phyloP scores from a whole-genome alignment of 1,140 invertebrate species.

The Adoxophyes honmai region DNA sequence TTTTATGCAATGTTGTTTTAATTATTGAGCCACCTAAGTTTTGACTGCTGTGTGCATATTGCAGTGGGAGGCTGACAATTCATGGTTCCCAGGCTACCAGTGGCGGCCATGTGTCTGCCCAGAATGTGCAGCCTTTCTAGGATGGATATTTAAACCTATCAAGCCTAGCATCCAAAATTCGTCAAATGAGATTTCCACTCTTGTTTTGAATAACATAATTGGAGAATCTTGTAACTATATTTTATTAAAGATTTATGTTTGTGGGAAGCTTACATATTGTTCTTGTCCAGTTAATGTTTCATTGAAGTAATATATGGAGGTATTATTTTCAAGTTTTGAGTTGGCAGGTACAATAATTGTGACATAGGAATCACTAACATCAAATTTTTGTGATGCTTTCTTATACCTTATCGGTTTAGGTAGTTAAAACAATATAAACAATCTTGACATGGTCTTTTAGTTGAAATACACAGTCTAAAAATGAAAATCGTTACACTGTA shows the following conservation, averaged over 20 bases:
- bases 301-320: neutral
- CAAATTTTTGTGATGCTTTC: too few species aligned
- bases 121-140: conserved; percentile 49
- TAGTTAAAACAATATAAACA: too few species aligned
- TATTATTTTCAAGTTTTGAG: too few species aligned
- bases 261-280: neutral
- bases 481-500: too few species aligned
- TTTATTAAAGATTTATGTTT: neutral
- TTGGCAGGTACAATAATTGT: neutral
- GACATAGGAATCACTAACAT: too few species aligned
- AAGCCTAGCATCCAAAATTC: conserved; percentile 22
- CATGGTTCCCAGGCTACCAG: conserved; percentile 58
- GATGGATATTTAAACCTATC: conserved; percentile 54
- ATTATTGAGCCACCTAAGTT: too few species aligned
- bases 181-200: conserved; percentile 43
- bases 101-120: conserved; percentile 59
- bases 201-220: conserved; percentile 48
- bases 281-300: conserved; percentile 3
- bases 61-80: conserved; percentile 56
- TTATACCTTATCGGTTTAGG: too few species aligned
- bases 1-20: neutral
- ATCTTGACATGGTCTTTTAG: too few species aligned
- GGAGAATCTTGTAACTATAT: conserved; percentile 59
- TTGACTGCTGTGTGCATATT: conserved; percentile 15
- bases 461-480: too few species aligned